Conservation (phyloP, 35 echinoderm and acorn worm species). For the Heliocidaris tuberculata region DNA sequence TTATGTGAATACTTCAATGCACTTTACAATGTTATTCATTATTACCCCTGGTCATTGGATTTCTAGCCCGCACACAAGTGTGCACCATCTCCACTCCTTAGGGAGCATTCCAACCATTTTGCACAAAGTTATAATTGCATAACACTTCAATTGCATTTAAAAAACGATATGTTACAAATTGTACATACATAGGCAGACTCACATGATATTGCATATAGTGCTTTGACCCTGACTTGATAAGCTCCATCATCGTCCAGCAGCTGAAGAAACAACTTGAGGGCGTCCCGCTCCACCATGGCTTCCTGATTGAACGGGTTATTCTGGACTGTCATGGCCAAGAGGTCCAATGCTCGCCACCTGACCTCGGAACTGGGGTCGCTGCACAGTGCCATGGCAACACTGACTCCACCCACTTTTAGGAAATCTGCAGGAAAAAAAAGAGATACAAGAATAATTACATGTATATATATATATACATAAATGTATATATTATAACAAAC, state of each 20-base stretch:
- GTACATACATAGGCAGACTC: conserved; percentile 38
- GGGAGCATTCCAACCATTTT: too few relatives aligned
- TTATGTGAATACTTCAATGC: too few relatives aligned
- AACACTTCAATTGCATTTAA: too few relatives aligned
- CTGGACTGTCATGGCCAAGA: conserved; percentile 73
- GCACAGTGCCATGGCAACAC: conserved; percentile 54
- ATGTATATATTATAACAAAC: too few relatives aligned
- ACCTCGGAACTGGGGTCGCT: conserved; percentile 78
- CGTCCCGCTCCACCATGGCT: conserved; percentile 52
- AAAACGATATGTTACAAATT: not conserved
- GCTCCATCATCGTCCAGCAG: conserved; percentile 72
- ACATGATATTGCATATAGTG: conserved; percentile 94
- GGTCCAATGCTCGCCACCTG: conserved; percentile 76
- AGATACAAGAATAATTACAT: too few relatives aligned
- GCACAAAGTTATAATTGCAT: too few relatives aligned
- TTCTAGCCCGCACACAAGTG: too few relatives aligned
- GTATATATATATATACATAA: too few relatives aligned
- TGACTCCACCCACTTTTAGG: conserved; percentile 77
- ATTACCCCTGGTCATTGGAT: too few relatives aligned
- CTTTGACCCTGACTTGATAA: conserved; percentile 68
- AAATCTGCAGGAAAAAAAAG: conserved; percentile 80
- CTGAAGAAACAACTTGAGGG: conserved; percentile 60
- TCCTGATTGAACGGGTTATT: conserved; percentile 80
- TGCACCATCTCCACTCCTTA: too few relatives aligned
- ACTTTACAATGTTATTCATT: too few relatives aligned